Conservation (phyloP, 2,797 vertebrate species). For the Enteromius afrohamiltoni region DNA sequence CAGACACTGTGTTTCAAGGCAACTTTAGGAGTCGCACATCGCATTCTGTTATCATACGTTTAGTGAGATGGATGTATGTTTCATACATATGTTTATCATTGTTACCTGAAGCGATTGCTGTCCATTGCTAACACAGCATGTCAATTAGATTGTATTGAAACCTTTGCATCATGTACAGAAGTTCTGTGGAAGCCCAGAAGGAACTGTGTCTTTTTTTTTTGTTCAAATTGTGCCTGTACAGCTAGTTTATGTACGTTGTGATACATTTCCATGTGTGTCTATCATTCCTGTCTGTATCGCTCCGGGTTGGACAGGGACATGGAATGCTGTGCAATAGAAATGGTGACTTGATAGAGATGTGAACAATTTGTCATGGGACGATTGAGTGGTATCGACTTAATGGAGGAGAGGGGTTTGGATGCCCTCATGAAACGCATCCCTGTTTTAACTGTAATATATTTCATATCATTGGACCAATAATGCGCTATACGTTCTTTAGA, state of each 20-base stretch:
- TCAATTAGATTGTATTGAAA: conserved; percentile 61
- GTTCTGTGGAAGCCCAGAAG: conserved; percentile 56
- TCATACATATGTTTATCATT: conserved; percentile 43
- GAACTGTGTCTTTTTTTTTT: conserved; percentile 69
- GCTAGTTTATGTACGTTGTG: conserved; percentile 53
- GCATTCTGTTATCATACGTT: conserved; percentile 50
- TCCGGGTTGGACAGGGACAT: conserved; percentile 39
- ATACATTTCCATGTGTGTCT: conserved; percentile 65
- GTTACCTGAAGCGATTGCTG: conserved; percentile 61
- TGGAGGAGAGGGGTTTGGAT: conserved; percentile 16
- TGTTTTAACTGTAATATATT: conserved; percentile 27
- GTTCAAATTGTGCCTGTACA: conserved; percentile 68
- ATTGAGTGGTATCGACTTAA: conserved; percentile 8
- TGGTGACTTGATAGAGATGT: conserved; percentile 1
- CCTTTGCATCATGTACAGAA: conserved; percentile 63
- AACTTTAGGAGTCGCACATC: conserved; percentile 15
- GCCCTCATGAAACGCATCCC: conserved; percentile 17
- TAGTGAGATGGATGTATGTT: conserved; percentile 47
- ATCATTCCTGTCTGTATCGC: conserved; percentile 41
- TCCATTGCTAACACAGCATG: conserved; percentile 64
- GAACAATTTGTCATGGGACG: conserved; percentile 12
- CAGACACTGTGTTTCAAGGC: conserved; percentile 58
- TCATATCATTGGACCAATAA: conserved; percentile 50
- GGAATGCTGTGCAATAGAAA: conserved; percentile 55
- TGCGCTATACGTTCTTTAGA: conserved; percentile 53